Evolutionary conservation across 2,797 vertebrate genomes (phyloP).

Genomic region (Rhinella marina): DNA sequence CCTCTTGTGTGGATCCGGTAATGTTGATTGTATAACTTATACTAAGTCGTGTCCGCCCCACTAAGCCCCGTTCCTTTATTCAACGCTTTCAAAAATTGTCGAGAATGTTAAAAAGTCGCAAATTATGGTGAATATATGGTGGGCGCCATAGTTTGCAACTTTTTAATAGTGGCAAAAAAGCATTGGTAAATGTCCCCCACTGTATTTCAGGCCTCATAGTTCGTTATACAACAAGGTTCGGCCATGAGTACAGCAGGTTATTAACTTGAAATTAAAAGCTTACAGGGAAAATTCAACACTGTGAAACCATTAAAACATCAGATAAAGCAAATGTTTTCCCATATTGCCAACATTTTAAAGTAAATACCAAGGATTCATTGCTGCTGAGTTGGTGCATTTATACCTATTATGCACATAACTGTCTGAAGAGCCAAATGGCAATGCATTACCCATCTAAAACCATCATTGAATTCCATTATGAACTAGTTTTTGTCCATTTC

Average conservation of each 20-base stretch:
- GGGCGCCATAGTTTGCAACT: no score
- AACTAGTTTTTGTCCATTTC: neutral
- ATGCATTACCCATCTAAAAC: neutral
- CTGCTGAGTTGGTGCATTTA: neutral
- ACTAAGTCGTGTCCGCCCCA: no score
- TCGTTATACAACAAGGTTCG: neutral
- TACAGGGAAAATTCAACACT: neutral
- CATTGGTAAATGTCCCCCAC: neutral
- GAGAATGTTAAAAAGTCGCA: no score
- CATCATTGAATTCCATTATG: neutral
- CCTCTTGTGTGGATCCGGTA: no score
- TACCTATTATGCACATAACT: neutral
- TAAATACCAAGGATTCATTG: neutral
- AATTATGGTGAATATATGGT: no score
- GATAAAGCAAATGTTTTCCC: neutral
- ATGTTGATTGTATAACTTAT: no score
- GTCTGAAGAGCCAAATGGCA: neutral
- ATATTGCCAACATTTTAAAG: slow-evolving; percentile 22
- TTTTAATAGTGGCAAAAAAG: no score
- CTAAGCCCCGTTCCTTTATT: no score
- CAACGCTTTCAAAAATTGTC: no score
- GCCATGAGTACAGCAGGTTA: neutral
- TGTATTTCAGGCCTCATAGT: neutral
- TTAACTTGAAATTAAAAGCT: neutral
- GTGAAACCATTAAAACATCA: neutral